Evolutionary conservation across 1,140 invertebrate genomes (phyloP).

Genomic region (Eubasilissa regina): DNA sequence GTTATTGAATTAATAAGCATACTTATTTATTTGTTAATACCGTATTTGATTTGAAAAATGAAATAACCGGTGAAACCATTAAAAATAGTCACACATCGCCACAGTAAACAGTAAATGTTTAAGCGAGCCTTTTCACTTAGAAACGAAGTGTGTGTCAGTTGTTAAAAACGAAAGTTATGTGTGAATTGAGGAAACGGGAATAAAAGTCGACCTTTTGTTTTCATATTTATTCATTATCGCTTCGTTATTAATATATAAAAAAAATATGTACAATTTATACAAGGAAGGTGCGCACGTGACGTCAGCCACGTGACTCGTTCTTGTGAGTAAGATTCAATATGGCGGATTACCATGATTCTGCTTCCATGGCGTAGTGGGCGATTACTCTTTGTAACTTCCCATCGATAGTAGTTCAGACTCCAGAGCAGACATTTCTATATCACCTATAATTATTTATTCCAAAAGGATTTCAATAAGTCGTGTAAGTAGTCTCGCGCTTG

Average conservation of each 20-base stretch:
- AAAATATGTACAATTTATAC: conserved; percentile 51
- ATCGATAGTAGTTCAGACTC: too few species aligned
- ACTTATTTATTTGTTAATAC: too few species aligned
- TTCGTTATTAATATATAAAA: conserved; percentile 46
- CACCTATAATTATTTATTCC: too few species aligned
- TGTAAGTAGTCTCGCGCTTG: too few species aligned
- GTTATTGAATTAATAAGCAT: too few species aligned
- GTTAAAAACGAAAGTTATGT: conserved; percentile 9
- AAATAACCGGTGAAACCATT: too few species aligned
- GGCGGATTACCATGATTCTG: conserved; percentile 5
- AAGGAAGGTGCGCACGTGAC: conserved; percentile 19
- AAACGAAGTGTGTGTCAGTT: not conserved
- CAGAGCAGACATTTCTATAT: too few species aligned
- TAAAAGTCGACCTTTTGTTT: not conserved
- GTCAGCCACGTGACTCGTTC: not conserved
- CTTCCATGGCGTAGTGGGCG: conserved; percentile 29
- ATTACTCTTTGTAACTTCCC: too few species aligned
- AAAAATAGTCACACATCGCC: too few species aligned
- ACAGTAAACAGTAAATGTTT: too few species aligned
- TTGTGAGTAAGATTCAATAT: conserved; percentile 9
- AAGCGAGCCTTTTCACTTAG: not conserved
- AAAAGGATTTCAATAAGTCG: too few species aligned
- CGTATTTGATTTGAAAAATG: too few species aligned
- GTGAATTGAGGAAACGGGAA: conserved; percentile 5
- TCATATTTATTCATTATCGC: conserved; percentile 26